A percentile compares a stretch with the other conserved stretches of the same genome.
Conservation (phyloP, 2,113 vertebrate genomes). For the Cisticola juncidis region DNA sequence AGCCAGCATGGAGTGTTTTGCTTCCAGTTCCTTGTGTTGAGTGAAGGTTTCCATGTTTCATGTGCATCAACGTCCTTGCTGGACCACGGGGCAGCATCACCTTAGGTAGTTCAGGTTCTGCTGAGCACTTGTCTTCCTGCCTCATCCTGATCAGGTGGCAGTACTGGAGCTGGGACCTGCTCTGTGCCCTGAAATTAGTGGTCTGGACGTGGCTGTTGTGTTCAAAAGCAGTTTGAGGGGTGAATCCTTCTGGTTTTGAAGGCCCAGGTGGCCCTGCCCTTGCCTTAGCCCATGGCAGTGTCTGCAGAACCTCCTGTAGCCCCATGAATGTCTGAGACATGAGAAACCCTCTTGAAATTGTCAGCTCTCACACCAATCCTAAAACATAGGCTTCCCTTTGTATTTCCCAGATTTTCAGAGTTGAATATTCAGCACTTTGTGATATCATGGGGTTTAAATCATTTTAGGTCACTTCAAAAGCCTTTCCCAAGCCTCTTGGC, state of each 20-base stretch:
- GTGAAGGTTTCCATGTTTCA: not conserved
- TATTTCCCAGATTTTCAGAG: not conserved
- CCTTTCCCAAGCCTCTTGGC: not conserved
- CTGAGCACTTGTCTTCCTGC: not conserved
- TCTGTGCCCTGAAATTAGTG: not conserved
- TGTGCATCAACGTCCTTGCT: fast-evolving
- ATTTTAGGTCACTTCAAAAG: not conserved
- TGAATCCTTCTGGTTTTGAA: not conserved
- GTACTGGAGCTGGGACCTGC: not conserved
- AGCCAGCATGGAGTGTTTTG: not conserved
- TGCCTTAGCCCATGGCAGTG: not conserved
- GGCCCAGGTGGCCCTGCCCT: not conserved
- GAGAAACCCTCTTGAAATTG: not conserved
- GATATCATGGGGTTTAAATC: not conserved
- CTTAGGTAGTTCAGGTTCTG: not conserved
- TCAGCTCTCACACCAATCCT: not conserved
- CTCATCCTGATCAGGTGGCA: not conserved
- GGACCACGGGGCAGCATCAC: not conserved
- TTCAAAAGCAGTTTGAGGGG: not conserved
- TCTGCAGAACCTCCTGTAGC: not conserved
- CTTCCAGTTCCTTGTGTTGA: not conserved
- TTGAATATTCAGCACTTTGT: not conserved
- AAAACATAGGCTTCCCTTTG: not conserved
- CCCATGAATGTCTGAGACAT: fast-evolving
- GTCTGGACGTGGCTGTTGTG: not conserved